phyloP scores from a whole-genome alignment of 2,113 vertebrate genomes.

The Acinonyx jubatus region DNA sequence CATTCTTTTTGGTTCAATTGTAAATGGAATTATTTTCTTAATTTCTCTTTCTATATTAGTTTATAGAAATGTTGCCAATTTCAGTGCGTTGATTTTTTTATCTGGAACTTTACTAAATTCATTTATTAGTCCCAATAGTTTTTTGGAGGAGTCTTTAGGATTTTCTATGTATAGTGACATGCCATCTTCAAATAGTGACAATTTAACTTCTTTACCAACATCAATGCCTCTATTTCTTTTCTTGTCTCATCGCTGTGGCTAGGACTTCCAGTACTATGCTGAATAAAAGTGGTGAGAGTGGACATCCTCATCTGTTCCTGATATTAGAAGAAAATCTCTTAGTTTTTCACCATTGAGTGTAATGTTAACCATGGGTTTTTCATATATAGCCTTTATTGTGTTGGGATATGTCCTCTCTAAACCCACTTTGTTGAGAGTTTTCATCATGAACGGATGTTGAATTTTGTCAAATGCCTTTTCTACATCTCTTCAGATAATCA shows the following conservation, averaged over 20 bases:
- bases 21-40: neutral
- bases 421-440: neutral
- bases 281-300: neutral
- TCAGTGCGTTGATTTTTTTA: neutral
- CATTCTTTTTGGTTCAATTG: neutral
- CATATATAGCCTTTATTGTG: neutral
- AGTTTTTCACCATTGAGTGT: neutral
- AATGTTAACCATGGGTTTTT: neutral
- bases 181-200: neutral
- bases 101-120: neutral
- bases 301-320: neutral
- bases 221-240: neutral
- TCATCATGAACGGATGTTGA: neutral
- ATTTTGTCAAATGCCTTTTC: neutral
- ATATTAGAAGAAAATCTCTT: neutral
- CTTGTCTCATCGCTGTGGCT: neutral
- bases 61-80: neutral
- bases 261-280: neutral
- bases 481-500: neutral
- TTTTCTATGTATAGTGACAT: neutral
- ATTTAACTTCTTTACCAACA: neutral
- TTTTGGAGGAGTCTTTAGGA: neutral
- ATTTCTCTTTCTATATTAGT: neutral
- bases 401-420: neutral
- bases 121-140: neutral